Evolutionary conservation across 2,113 vertebrate species (phyloP).

Genomic region (Aythya baeri): DNA sequence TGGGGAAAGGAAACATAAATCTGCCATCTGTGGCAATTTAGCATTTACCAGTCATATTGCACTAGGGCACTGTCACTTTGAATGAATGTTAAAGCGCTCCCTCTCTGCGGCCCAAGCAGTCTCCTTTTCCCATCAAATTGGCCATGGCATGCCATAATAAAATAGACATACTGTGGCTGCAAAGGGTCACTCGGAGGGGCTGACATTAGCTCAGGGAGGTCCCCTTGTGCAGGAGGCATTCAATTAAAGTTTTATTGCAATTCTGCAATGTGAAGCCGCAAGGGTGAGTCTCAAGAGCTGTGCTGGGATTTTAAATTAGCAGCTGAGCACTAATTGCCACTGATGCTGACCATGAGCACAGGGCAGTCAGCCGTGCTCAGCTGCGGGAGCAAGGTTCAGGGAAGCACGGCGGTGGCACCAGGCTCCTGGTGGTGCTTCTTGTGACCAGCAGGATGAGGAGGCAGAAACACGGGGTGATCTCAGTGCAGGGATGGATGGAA

Average conservation of each 20-base stretch:
- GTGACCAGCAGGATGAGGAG: neutral
- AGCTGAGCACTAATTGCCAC: neutral
- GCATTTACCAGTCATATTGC: neutral
- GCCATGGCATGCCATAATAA: neutral
- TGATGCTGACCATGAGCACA: neutral
- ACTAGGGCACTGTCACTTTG: neutral
- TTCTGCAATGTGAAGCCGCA: neutral
- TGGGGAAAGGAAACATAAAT: neutral
- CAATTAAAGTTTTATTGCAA: neutral
- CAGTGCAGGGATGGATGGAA: neutral
- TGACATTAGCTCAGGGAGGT: neutral
- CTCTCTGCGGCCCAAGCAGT: neutral
- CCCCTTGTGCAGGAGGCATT: neutral
- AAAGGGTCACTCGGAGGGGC: neutral
- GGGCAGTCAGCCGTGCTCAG: neutral
- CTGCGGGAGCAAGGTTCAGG: neutral
- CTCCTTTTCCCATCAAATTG: neutral
- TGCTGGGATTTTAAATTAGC: neutral
- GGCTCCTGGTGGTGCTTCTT: neutral
- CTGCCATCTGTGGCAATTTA: conserved; percentile 41
- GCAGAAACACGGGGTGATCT: rapidly evolving
- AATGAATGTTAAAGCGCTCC: neutral
- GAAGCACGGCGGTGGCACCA: neutral
- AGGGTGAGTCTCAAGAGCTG: neutral
- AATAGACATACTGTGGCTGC: neutral